Percentiles rank a stretch among this genome's conserved stretches.
These are phyloP conservation scores for Calidris pygmaea DNA, from an alignment of 2,113 vertebrate genomes.

Conservation along the genomic window DNA sequence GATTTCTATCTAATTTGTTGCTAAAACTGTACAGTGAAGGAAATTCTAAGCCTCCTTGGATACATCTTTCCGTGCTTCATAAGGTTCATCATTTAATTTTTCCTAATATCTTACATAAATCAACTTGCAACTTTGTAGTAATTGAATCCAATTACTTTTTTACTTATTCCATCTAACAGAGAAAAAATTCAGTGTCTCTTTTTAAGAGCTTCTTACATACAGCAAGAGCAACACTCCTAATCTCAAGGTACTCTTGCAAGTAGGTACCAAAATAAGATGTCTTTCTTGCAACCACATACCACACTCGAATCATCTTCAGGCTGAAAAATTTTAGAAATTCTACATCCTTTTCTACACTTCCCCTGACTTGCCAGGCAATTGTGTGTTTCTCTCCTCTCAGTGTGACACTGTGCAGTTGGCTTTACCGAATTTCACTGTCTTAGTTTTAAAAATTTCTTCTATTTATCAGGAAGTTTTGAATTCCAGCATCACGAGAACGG, in stretches of 20 bases:
- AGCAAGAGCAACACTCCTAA: neutral
- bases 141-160: neutral
- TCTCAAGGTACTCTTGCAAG: neutral
- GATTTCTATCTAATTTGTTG: slow-evolving; percentile 48
- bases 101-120: slow-evolving; percentile 2
- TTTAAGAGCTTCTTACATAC: neutral
- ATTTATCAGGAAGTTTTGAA: neutral
- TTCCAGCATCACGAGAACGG: neutral
- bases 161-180: neutral
- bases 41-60: slow-evolving; percentile 22
- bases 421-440: neutral
- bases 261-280: neutral
- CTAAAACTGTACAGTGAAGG: slow-evolving; percentile 32
- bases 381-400: neutral
- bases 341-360: neutral
- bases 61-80: neutral
- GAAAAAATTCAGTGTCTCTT: neutral
- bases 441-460: neutral
- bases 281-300: neutral
- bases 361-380: neutral
- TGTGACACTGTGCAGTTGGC: neutral
- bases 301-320: neutral
- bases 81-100: slow-evolving; percentile 5
- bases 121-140: neutral
- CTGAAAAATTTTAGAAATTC: neutral